phyloP scores from a whole-genome alignment of 1,140 invertebrate species.

The Aphis gossypii region DNA sequence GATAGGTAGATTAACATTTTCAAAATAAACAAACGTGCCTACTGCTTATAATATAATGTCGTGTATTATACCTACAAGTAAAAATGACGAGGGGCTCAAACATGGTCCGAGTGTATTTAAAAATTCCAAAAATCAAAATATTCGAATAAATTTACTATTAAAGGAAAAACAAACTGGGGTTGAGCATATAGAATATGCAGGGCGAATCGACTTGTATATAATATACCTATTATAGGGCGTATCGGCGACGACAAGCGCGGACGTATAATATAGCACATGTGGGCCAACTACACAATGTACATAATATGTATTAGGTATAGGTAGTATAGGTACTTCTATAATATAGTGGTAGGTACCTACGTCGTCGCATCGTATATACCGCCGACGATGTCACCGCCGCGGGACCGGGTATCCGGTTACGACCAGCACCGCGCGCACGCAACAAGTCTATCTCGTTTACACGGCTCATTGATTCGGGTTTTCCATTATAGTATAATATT shows the following conservation, averaged over 20 bases:
- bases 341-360: neutral
- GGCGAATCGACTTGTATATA: neutral
- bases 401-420: constrained; percentile 39
- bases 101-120: neutral
- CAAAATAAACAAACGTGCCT: neutral
- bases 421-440: neutral
- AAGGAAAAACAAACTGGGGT: neutral
- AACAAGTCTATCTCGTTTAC: constrained; percentile 56
- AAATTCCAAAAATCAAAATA: neutral
- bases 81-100: neutral
- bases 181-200: neutral
- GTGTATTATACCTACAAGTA: neutral
- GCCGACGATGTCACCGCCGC: neutral
- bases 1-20: neutral
- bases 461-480: constrained; percentile 54
- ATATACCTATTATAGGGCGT: neutral
- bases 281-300: neutral
- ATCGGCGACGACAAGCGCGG: neutral
- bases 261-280: neutral
- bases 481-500: constrained; percentile 32
- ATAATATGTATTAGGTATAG: no score
- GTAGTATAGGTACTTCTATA: neutral
- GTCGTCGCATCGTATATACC: neutral
- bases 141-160: neutral
- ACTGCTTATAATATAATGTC: no score